Conservation (phyloP, 2,113 vertebrate species). For the Synodontis membranacea region DNA sequence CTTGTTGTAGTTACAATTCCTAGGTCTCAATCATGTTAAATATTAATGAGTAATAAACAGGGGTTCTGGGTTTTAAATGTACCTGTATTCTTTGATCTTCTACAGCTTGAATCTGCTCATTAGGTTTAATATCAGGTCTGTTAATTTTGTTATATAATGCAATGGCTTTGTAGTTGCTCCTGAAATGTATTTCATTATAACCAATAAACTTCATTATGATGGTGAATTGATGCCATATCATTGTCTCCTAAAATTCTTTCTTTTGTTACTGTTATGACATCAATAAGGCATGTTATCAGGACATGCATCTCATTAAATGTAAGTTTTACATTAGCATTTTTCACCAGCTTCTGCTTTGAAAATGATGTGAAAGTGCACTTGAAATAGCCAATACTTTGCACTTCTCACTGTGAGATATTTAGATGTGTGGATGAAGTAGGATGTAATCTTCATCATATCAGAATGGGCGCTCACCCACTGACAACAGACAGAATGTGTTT, state of each 20-base stretch:
- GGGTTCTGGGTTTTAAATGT: no score
- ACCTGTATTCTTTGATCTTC: neutral
- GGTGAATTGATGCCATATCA: neutral
- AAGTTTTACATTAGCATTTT: neutral
- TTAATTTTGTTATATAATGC: neutral
- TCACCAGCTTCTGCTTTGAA: neutral
- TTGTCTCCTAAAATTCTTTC: neutral
- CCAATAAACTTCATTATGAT: neutral
- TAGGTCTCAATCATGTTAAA: no score
- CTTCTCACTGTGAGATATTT: no score
- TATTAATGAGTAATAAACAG: no score
- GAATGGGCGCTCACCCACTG: no score
- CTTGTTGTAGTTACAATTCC: no score
- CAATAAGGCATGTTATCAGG: neutral
- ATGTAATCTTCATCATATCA: no score
- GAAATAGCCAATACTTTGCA: no score
- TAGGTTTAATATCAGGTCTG: neutral
- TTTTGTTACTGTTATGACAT: neutral
- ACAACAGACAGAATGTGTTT: no score
- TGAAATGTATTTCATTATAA: neutral
- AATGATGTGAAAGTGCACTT: no score
- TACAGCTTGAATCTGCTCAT: neutral
- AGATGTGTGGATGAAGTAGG: no score
- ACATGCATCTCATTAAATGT: neutral
- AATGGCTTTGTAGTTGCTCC: neutral